A percentile compares a stretch with the other conserved stretches of the same genome.
These are phyloP conservation scores for Aplysina aerophoba DNA, from an alignment of 37 sponge, comb jelly and placozoan species.

Conservation along the genomic window DNA sequence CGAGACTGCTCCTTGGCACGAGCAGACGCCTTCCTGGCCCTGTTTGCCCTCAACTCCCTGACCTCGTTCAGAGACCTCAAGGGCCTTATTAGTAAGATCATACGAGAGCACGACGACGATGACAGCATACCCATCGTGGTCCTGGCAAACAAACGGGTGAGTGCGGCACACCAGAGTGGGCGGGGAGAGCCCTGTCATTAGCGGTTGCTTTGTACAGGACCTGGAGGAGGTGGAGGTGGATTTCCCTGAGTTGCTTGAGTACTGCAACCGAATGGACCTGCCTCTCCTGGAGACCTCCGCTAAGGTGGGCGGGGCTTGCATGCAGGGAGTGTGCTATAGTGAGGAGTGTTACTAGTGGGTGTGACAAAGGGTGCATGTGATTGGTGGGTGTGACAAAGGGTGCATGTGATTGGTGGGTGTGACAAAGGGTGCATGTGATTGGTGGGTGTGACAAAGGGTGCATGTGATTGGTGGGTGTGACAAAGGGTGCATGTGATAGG, in stretches of 20 bases:
- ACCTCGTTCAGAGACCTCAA: slow-evolving; percentile 73
- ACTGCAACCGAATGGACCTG: slow-evolving; percentile 57
- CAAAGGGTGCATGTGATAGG: too few relatives aligned
- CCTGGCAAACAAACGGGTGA: slow-evolving; percentile 83
- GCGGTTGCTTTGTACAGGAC: slow-evolving; percentile 53
- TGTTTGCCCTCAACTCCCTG: slow-evolving; percentile 83
- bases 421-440: too few relatives aligned
- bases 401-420: too few relatives aligned
- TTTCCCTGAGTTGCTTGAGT: slow-evolving; percentile 78
- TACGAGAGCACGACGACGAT: slow-evolving; percentile 83
- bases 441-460: too few relatives aligned
- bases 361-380: too few relatives aligned
- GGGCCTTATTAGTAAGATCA: slow-evolving; percentile 70
- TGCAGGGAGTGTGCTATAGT: too few relatives aligned
- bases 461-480: too few relatives aligned
- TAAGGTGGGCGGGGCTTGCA: too few relatives aligned
- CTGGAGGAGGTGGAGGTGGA: slow-evolving; percentile 68
- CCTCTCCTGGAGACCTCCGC: slow-evolving; percentile 86
- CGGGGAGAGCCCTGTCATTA: slow-evolving; percentile 76
- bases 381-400: too few relatives aligned
- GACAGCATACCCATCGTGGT: slow-evolving; percentile 79
- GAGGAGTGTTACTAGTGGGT: too few relatives aligned
- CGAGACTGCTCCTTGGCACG: slow-evolving; percentile 76
- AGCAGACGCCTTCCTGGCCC: slow-evolving; percentile 84
- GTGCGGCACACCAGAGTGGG: slow-evolving; percentile 65